Evolutionary conservation across 2,888 invertebrate genomes (phyloP).

Genomic region (Rhimphoctona megacephalus): DNA sequence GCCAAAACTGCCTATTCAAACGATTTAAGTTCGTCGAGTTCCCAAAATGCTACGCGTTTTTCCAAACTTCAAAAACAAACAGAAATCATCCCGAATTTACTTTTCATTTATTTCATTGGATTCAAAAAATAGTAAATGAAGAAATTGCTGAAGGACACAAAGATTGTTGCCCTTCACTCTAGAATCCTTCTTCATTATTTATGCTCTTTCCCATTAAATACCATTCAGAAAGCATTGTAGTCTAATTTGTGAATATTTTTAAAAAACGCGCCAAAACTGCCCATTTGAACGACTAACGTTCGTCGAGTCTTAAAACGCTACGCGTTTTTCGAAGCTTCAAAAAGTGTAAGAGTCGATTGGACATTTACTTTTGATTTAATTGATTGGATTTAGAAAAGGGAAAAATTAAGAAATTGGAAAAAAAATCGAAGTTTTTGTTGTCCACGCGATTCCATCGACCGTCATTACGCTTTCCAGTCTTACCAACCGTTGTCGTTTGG

Average conservation of each 20-base stretch:
- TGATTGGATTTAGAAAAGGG: neutral
- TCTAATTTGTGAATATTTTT: neutral
- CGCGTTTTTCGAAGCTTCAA: neutral
- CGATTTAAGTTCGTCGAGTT: too few relatives aligned
- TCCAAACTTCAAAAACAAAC: too few relatives aligned
- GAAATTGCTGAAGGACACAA: neutral
- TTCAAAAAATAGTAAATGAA: neutral
- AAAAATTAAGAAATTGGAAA: neutral
- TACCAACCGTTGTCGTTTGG: slow-evolving; percentile 17
- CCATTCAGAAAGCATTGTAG: neutral
- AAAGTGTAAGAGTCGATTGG: neutral
- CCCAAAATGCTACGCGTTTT: too few relatives aligned
- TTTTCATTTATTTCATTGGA: neutral
- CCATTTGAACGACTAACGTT: neutral
- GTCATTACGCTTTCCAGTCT: neutral
- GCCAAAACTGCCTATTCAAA: too few relatives aligned
- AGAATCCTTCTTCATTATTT: too few relatives aligned
- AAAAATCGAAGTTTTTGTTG: neutral
- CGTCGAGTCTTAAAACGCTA: neutral
- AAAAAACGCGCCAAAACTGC: slow-evolving; percentile 1
- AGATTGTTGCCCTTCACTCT: too few relatives aligned
- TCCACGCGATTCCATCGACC: neutral
- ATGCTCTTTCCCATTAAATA: too few relatives aligned
- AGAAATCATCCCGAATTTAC: too few relatives aligned
- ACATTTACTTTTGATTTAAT: neutral